Evolutionary conservation across 2,113 vertebrate genomes (phyloP).

Genomic region (Phainopepla nitens): DNA sequence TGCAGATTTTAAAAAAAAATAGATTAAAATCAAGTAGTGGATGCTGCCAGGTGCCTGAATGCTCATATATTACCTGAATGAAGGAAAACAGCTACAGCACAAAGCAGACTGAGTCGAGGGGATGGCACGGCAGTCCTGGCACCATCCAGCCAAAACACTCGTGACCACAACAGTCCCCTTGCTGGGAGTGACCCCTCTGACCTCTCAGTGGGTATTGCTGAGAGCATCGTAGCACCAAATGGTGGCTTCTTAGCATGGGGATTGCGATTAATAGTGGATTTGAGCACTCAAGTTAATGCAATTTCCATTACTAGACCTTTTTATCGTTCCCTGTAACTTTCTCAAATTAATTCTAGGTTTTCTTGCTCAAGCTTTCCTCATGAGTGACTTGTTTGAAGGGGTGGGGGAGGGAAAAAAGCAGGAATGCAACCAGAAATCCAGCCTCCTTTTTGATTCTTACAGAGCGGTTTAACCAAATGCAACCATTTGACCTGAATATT

Average conservation of each 20-base stretch:
- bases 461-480: background rate
- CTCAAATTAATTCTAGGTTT: slow-evolving; percentile 29
- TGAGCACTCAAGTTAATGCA: slow-evolving; percentile 9
- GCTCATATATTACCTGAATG: background rate
- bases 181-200: background rate
- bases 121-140: background rate
- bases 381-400: background rate
- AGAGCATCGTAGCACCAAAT: background rate
- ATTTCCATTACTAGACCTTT: background rate
- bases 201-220: background rate
- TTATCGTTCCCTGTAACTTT: background rate
- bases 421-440: background rate
- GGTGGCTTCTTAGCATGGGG: background rate
- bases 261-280: background rate
- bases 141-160: background rate
- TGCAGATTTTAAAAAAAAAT: background rate
- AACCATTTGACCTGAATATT: background rate
- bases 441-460: background rate
- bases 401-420: background rate
- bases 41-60: background rate
- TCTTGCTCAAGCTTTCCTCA: background rate
- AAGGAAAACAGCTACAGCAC: background rate
- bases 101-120: background rate
- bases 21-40: background rate
- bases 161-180: background rate